Base-by-base conservation (phyloP, 2,797 vertebrate genomes). In the Sebastes itinus region DNA sequence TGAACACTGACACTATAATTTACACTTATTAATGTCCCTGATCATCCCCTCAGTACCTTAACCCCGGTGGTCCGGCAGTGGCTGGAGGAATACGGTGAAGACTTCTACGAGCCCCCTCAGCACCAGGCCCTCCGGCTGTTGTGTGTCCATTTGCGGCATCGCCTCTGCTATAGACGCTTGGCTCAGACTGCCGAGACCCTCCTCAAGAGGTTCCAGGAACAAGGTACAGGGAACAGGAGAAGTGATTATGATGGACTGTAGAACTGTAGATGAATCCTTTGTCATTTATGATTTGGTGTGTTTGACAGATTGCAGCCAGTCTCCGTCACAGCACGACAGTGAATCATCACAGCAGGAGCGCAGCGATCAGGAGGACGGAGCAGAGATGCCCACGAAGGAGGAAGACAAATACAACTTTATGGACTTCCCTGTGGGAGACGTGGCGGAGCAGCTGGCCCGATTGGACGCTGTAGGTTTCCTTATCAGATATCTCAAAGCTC, bases 371-470 rank as follows among this genome's bases (percentile, higher is more conserved):
- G 84, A 76, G 55, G 81, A 87, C 11, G 67, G 79, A 79, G 52
- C 52, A 54, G 90, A 89, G 22, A 28, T 5, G 1, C 54, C 68
- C 10, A 12, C 20, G 4, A 88, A 73, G 20, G 87, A 85, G 52
- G 85, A 89, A 20, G 88, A 92, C 77, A 83, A 69, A 32, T 42
- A 30, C 1, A 77, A 87, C 79, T 92, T 97, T 13, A 94, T 97
- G 92, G 91, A 94, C 75, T 96, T 97, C 77, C 76, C 95, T 1
- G 92, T 87, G 22, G 92, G 90, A 18, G 95, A 96, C 5, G 91
- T 97, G 72, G 97, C 97, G 0, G 95, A 97, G 91, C 97, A 98
- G 92, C 93, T 98, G 82, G 97, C 97, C 8, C 85, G 95, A 58
- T 68, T 97, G 91, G 97, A 98, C 1, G 94, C 95, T 68, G 97